Evolutionary conservation across 1,140 invertebrate genomes (phyloP).

Genomic region (Procambarus clarkii): DNA sequence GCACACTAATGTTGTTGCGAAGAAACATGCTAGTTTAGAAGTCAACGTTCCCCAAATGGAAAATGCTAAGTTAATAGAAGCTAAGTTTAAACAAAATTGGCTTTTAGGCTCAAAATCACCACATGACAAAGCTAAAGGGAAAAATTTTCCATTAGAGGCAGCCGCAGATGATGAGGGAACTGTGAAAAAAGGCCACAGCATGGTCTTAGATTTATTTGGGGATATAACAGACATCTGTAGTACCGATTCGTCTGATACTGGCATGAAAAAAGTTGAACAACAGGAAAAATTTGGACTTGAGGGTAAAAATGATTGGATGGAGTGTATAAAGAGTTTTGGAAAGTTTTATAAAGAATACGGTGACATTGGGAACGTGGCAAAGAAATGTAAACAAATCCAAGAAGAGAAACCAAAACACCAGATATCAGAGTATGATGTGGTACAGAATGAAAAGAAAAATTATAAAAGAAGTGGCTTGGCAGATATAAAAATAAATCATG

Average conservation of each 20-base stretch:
- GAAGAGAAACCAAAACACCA: background rate
- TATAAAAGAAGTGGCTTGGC: background rate
- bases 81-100: background rate
- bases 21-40: background rate
- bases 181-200: background rate
- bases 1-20: background rate
- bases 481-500: background rate
- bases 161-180: background rate
- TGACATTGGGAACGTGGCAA: background rate
- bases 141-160: background rate
- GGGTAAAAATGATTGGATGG: background rate
- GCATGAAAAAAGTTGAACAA: background rate
- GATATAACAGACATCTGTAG: background rate
- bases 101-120: background rate
- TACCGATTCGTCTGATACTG: background rate
- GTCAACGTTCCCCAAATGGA: background rate
- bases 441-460: background rate
- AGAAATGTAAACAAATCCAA: background rate
- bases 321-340: background rate
- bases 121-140: background rate
- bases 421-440: background rate
- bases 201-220: background rate
- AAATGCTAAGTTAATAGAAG: background rate
- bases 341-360: background rate
- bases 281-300: background rate